Percentiles rank a stretch among this genome's conserved stretches.
Conservation (phyloP, 2,888 invertebrate genomes). For the Alviniconcha strummeri region DNA sequence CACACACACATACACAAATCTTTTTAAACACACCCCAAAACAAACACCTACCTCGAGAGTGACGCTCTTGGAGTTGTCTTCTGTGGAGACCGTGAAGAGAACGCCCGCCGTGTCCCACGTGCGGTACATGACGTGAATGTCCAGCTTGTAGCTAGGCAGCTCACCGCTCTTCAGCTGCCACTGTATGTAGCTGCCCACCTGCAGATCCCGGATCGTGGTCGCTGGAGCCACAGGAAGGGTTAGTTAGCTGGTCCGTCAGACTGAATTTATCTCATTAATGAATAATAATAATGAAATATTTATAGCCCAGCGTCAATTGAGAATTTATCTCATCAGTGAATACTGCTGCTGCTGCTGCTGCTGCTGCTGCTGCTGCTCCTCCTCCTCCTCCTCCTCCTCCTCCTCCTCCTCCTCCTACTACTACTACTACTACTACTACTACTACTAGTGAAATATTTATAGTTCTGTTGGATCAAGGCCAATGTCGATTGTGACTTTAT, state of each 20-base stretch:
- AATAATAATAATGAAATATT: too few relatives aligned
- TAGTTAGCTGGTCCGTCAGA: background rate
- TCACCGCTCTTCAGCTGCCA: slow-evolving; percentile 83
- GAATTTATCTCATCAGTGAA: slow-evolving; percentile 76
- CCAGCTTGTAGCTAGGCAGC: slow-evolving; percentile 69
- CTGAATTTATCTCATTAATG: too few relatives aligned
- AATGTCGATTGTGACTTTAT: too few relatives aligned
- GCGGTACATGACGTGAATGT: slow-evolving; percentile 93
- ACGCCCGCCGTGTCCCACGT: slow-evolving; percentile 95
- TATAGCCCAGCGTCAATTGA: background rate
- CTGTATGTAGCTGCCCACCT: slow-evolving; percentile 95
- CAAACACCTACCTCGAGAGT: slow-evolving; percentile 12
- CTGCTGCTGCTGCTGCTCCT: too few relatives aligned
- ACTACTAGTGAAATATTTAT: too few relatives aligned
- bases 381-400: too few relatives aligned
- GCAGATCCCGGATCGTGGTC: slow-evolving; percentile 81
- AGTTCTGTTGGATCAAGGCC: too few relatives aligned
- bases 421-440: too few relatives aligned
- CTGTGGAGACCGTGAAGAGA: slow-evolving; percentile 79
- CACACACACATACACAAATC: background rate
- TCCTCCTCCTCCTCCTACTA: too few relatives aligned
- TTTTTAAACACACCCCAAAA: too few relatives aligned
- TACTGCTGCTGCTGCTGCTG: too few relatives aligned
- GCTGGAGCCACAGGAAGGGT: slow-evolving; percentile 48
- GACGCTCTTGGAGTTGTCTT: background rate